Conservation (phyloP, 2,797 vertebrate species). For the Enteromius trimaculatus region DNA sequence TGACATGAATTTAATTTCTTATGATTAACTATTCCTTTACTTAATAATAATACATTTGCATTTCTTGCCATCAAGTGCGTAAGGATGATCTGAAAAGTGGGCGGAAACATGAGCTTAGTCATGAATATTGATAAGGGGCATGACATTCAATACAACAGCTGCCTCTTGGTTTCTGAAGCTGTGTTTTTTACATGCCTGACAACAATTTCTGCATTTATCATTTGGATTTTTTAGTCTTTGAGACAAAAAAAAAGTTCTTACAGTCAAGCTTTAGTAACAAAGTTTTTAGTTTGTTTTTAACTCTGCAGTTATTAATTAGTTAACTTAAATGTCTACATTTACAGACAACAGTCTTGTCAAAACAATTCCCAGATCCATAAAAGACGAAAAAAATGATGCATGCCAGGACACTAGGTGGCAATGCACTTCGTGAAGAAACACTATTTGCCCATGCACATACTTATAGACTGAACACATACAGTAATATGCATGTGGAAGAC, state of each 20-base stretch:
- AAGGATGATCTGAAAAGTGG: background rate
- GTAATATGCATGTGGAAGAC: background rate
- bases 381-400: background rate
- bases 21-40: conserved; percentile 18
- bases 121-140: background rate
- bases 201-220: background rate
- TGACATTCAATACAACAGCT: background rate
- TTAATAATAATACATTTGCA: conserved; percentile 22
- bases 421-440: background rate
- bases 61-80: background rate
- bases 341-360: background rate
- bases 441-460: background rate
- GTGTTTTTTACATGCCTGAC: background rate
- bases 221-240: background rate
- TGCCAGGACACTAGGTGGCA: background rate
- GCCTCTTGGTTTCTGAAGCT: background rate
- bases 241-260: background rate
- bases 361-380: background rate
- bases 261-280: background rate
- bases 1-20: background rate
- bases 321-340: background rate
- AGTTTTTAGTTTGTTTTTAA: conserved; percentile 10
- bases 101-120: background rate
- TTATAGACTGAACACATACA: background rate
- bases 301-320: background rate